phyloP scores from a whole-genome alignment of 2,888 invertebrate species.

The Shargacucullia verbasci region DNA sequence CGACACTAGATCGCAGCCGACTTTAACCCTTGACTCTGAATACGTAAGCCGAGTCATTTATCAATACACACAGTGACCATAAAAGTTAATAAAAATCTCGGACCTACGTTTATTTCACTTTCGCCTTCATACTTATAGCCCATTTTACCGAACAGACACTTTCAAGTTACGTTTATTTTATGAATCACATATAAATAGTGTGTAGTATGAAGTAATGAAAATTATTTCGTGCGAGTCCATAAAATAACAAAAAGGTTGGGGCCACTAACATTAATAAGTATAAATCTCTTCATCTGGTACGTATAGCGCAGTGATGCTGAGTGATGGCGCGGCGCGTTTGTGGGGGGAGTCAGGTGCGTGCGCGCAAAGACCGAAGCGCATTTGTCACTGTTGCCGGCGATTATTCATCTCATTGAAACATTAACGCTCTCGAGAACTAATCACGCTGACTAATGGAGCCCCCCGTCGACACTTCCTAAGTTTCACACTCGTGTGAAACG shows the following conservation, averaged over 20 bases:
- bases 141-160: constrained; percentile 28
- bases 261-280: constrained; percentile 80
- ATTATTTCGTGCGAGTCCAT: constrained; percentile 55
- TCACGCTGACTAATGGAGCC: constrained; percentile 88
- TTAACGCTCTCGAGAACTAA: constrained; percentile 86
- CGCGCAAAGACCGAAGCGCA: constrained; percentile 80
- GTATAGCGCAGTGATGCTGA: constrained; percentile 78
- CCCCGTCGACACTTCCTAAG: constrained; percentile 88
- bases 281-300: constrained; percentile 86
- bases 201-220: constrained; percentile 38
- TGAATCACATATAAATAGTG: constrained; percentile 39
- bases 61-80: constrained; percentile 80
- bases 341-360: constrained; percentile 83
- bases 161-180: constrained; percentile 43
- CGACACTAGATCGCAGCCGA: constrained; percentile 80
- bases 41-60: constrained; percentile 84
- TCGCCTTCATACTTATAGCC: constrained; percentile 43
- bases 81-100: constrained; percentile 52
- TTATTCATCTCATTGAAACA: constrained; percentile 89
- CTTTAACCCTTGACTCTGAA: constrained; percentile 84
- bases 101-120: constrained; percentile 51
- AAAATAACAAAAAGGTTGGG: constrained; percentile 62
- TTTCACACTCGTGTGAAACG: constrained; percentile 81
- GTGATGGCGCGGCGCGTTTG: constrained; percentile 83
- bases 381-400: constrained; percentile 88